Evolutionary conservation across 2,888 invertebrate species (phyloP).

Genomic region (Cerastis rubricosa): DNA sequence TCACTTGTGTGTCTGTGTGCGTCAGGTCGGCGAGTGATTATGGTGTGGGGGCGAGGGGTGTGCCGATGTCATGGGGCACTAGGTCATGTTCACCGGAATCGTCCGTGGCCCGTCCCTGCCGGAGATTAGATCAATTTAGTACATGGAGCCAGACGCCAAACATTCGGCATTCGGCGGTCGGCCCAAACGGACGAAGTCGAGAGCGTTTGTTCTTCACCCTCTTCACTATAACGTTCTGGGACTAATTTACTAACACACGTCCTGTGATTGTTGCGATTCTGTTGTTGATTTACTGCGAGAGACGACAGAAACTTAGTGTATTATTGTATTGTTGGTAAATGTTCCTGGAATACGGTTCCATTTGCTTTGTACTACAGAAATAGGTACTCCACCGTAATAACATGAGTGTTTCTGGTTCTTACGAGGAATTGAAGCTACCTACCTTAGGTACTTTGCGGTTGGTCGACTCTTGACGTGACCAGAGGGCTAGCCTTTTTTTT

Average conservation of each 20-base stretch:
- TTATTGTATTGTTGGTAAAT: constrained; percentile 1
- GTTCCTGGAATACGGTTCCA: neutral
- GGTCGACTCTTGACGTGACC: no score
- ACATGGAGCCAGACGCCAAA: constrained; percentile 35
- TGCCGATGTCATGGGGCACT: constrained; percentile 87
- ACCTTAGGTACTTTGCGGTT: neutral
- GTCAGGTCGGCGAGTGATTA: constrained; percentile 83
- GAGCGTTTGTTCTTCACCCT: constrained; percentile 24
- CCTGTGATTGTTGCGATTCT: constrained; percentile 24
- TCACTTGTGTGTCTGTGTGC: constrained; percentile 78
- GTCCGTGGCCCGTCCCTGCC: constrained; percentile 79
- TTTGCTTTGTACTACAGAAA: constrained; percentile 8
- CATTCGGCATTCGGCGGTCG: constrained; percentile 40
- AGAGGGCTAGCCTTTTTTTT: no score
- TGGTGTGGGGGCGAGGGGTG: constrained; percentile 79
- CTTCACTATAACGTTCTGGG: constrained; percentile 30
- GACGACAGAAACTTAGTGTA: neutral
- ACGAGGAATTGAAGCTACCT: neutral
- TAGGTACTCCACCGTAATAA: neutral
- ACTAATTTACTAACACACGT: constrained; percentile 51
- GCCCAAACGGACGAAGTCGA: constrained; percentile 5
- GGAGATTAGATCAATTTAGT: constrained; percentile 66
- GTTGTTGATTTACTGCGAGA: constrained; percentile 19
- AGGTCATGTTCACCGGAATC: constrained; percentile 86
- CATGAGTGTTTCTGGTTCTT: neutral